These are phyloP conservation scores for Slavum lentiscoides DNA, from an alignment of 2,888 invertebrate genomes.

Conservation along the genomic window DNA sequence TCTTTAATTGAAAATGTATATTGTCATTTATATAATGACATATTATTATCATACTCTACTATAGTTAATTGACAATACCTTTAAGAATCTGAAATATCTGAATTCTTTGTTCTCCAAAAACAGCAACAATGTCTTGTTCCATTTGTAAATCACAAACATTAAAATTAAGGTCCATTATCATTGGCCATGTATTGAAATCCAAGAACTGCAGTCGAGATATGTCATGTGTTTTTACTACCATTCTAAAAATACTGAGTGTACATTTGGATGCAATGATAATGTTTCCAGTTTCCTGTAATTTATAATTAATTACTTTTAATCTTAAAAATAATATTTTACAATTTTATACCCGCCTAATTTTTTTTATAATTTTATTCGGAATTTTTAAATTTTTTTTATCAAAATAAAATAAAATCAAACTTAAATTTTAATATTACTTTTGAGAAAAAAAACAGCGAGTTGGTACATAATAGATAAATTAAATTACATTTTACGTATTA, in stretches of 20 bases:
- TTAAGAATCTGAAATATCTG: constrained; percentile 66
- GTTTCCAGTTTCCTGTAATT: constrained; percentile 61
- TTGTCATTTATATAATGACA: not conserved
- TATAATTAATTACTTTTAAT: not conserved
- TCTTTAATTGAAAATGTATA: constrained; percentile 14
- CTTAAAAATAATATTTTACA: not conserved
- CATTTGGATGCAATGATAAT: constrained; percentile 61
- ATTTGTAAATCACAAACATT: constrained; percentile 63
- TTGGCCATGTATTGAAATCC: constrained; percentile 71
- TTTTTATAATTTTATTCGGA: not conserved
- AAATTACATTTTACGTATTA: too few relatives aligned
- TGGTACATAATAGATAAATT: too few relatives aligned
- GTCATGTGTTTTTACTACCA: constrained; percentile 69
- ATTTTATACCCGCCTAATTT: not conserved
- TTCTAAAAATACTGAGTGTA: constrained; percentile 65
- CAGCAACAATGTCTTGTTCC: constrained; percentile 71
- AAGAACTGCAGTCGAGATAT: constrained; percentile 70
- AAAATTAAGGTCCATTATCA: constrained; percentile 70
- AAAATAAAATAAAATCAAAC: too few relatives aligned
- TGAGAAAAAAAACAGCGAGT: too few relatives aligned
- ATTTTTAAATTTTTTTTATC: too few relatives aligned
- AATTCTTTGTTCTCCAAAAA: constrained; percentile 66
- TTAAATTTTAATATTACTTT: too few relatives aligned
- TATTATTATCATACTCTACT: not conserved
- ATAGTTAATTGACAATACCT: constrained; percentile 53